Evolutionary conservation across 1,140 invertebrate species (phyloP), one percentile per base, ranked within the genome.

Genomic region (Sinonovacula constricta): DNA sequence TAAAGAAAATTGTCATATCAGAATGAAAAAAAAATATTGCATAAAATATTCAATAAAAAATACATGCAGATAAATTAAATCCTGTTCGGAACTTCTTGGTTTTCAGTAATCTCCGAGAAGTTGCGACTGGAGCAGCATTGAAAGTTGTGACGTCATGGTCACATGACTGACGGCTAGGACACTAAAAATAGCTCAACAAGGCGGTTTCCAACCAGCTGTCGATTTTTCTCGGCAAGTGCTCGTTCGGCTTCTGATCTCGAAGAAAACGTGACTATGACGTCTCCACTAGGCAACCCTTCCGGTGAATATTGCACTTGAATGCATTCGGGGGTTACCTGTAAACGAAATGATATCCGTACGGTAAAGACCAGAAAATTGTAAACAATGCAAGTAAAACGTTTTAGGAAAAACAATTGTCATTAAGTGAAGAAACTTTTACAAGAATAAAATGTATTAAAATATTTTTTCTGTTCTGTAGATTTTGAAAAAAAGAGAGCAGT

Each of bases 161-260:
- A 26, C 33, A 31, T 69, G 26, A 57, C 7, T 26, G 51, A 26
- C 36, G 28, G 24, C 62, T 65, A 76, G n/a, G 69, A 89, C n/a
- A 86, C 88, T 79, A 90, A 84, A 72, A 89, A 87, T 28, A 91
- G 76, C 60, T 94, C 93, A 18, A 94, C 91, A 81, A 92, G 92
- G 31, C 93, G 90, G 82, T 92, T 93, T 76, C 93, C 93, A 15
- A 93, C 91, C 33, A 92, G 91, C 79, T 93, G 92, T 2, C 93
- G 90, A 66, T 91, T 92, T 45, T 90, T 91, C 82, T 91, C 91
- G 78, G 90, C 90, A 51, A 93, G 91, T 69, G 93, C 91, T 49
- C 93, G 90, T 82, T 94, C 94, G 7, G 93, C 93, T 79, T 94
- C 89, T 14, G 90, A 88, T 71, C 93, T 86, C 30, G 91, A 91